Percentiles rank a stretch among this genome's conserved stretches.
phyloP scores from a whole-genome alignment of 2,797 vertebrate genomes.

The Microcaecilia unicolor region DNA sequence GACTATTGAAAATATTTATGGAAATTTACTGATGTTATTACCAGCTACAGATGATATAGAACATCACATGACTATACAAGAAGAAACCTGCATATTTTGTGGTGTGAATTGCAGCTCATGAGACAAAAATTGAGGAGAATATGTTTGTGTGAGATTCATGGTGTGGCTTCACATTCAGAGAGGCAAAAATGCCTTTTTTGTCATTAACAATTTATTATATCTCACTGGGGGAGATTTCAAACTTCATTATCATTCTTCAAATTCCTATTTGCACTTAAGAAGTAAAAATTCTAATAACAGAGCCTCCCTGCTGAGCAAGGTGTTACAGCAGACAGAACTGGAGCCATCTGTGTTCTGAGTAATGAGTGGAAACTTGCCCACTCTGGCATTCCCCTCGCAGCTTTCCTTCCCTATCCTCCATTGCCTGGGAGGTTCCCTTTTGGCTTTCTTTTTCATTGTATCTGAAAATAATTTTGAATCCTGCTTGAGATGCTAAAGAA shows the following conservation, averaged over 20 bases:
- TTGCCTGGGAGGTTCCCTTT: too few relatives aligned
- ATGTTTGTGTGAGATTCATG: neutral
- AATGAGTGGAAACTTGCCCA: neutral
- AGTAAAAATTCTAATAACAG: conserved; percentile 8
- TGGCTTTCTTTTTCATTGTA: too few relatives aligned
- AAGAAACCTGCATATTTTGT: too few relatives aligned
- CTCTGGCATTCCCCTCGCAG: too few relatives aligned
- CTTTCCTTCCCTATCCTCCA: neutral
- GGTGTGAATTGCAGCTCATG: too few relatives aligned
- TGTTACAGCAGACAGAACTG: neutral
- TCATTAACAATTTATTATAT: neutral
- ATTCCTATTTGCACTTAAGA: neutral
- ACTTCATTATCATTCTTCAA: conserved; percentile 3
- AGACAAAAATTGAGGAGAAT: too few relatives aligned
- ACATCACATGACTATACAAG: too few relatives aligned
- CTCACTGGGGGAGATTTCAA: neutral
- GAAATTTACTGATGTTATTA: too few relatives aligned
- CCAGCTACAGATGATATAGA: too few relatives aligned
- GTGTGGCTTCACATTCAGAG: neutral
- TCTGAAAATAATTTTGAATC: too few relatives aligned
- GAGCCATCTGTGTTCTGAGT: neutral
- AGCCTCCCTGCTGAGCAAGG: neutral
- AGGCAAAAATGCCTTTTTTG: neutral
- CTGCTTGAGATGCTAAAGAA: too few relatives aligned
- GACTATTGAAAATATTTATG: too few relatives aligned